Base-by-base conservation (phyloP, 2,113 vertebrate species). In the Pteropus alecto region DNA sequence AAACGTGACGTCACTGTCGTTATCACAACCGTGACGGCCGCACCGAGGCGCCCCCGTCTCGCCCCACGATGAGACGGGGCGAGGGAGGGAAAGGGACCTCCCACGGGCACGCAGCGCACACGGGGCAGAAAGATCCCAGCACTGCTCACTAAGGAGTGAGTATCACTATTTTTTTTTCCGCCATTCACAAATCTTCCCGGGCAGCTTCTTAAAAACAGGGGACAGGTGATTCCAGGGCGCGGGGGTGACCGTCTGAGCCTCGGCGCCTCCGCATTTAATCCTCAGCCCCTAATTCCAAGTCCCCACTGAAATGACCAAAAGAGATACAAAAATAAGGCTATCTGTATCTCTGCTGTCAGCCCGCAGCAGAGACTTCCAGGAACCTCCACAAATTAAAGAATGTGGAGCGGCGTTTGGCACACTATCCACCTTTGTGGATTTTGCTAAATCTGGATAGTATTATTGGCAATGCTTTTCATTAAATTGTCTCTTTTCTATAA, bases 131-230 rank as follows among this genome's bases (percentile, higher is more conserved):
- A 82, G 6, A 60, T 38, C 58, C 77, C 8, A 2, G 33, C 84
- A 46, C 13, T 33, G 60, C 54, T 79, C 21, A 21, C 22, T 24
- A 73, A 87, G 2, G 46, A 12, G 10, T 46, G 41, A 43, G 41
- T 28, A 54, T 54, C 76, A 35, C 15, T 21, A 18, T 48, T 68
- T 48, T 3, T 3, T 60, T 14, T 30, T 38, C 93, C 94, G 46
- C 74, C 84, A 73, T 74, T 78, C 90, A 79, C 61, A 76, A 43
- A 95, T 76, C 48, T 94, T 79, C 93, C 74, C 24, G 63, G 22
- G 51, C 63, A 65, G 76, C 91, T 70, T 79, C 88, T 93, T 60
- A 82, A 88, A 87, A 61, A 21, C 77, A 28, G 13, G 38, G 41
- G 11, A 35, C 18, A 21, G 46, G 74, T 33, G 74, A 94, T 16